These are phyloP conservation scores for Ctenicera cuprea DNA, from an alignment of 2,888 invertebrate genomes.

Conservation along the genomic window DNA sequence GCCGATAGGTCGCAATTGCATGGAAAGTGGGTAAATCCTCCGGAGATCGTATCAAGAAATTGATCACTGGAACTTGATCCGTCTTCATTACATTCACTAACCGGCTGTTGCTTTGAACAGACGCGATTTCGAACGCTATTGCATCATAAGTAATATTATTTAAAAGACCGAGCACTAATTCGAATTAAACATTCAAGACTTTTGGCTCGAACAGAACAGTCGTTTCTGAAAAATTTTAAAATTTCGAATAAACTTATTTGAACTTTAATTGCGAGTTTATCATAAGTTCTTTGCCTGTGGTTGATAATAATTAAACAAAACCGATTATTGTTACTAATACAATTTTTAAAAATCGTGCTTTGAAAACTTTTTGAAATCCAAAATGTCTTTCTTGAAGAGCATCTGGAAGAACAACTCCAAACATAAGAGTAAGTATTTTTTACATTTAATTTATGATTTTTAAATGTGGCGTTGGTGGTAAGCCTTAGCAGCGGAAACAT, in stretches of 20 bases:
- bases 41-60: conserved; percentile 37
- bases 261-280: conserved; percentile 27
- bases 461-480: background rate
- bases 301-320: conserved; percentile 21
- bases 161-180: background rate
- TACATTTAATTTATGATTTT: conserved; percentile 50
- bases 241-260: background rate
- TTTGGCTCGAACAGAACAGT: too few relatives aligned
- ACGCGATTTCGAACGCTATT: conserved; percentile 35
- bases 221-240: background rate
- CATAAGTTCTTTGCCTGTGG: conserved; percentile 5
- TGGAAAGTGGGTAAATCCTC: conserved; percentile 53
- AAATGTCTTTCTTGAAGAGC: conserved; percentile 78
- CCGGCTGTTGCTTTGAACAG: conserved; percentile 41
- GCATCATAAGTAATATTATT: conserved; percentile 23
- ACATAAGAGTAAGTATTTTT: conserved; percentile 79
- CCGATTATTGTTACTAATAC: conserved; percentile 35
- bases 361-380: conserved; percentile 9
- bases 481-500: too few relatives aligned
- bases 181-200: background rate
- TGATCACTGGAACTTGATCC: conserved; percentile 47
- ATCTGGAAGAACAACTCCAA: conserved; percentile 81
- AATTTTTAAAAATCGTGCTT: too few relatives aligned
- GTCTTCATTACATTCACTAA: conserved; percentile 47
- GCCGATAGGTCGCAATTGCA: conserved; percentile 39